Base-by-base conservation (phyloP, 1,140 invertebrate genomes). In the Brachionus koreanus region DNA sequence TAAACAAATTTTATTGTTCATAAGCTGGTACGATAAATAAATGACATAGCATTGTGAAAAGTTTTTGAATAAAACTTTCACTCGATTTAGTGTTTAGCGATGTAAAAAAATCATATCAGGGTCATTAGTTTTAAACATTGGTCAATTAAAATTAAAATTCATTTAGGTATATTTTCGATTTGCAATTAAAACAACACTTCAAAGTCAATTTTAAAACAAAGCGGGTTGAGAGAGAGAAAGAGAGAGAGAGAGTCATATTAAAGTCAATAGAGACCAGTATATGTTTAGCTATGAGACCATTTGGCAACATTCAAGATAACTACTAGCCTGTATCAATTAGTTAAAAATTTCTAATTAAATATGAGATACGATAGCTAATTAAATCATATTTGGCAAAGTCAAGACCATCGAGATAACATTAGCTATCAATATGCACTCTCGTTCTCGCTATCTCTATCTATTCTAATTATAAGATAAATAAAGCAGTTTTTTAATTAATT, bases 401-500 rank as follows among this genome's bases (percentile, higher is more conserved):
- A 69, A 69, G 65, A 39, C 37, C 37, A 69, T 69, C 33, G 16
- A 69, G 65, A 69, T 69, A 69, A 39, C 33, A 39, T 39, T 69
- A 23, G 37, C 65, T 33, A 65, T 37, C 63, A 65, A 23, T n/a
- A 65, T 39, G n/a, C 33, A n/a, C 13, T 67, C 23, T 33, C 49
- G 23, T 29, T 65, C 19, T 74, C n/a, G 33, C 16, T 46, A 74
- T 74, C 25, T 33, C 42, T 74, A 74, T 46, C 69, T 74, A 74
- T 49, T 25, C 37, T 74, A 74, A 74, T 74, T 43, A 74, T 46
- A 46, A 74, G 69, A 74, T 74, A 74, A 74, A 74, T 74, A 74
- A 74, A 74, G 39, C 69, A 74, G 69, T 74, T 46, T 69, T 69
- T 74, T 74, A 74, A 74, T 74, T 74, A 74, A 74, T 74, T 74